Evolutionary conservation across 2,113 vertebrate species (phyloP).

Genomic region (Cyrtonyx montezumae): DNA sequence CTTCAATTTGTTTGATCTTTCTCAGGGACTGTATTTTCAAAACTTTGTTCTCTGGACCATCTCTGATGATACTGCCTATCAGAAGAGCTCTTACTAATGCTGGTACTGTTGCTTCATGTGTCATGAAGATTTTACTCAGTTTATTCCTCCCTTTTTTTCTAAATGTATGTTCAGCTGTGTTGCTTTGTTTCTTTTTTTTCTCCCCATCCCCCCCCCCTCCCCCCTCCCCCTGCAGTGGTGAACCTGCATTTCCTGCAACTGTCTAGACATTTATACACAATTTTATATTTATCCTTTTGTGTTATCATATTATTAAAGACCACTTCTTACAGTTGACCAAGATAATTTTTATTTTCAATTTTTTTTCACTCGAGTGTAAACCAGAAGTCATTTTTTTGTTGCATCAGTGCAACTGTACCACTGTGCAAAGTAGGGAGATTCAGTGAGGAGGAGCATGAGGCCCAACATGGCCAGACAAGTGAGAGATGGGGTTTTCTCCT

Average conservation of each 20-base stretch:
- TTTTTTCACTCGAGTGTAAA: not conserved
- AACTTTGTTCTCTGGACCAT: not conserved
- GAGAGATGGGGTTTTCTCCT: too few relatives aligned
- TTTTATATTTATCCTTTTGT: not conserved
- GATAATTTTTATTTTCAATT: not conserved
- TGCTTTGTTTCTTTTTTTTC: not conserved
- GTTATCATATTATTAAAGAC: not conserved
- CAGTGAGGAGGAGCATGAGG: not conserved
- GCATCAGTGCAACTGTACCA: not conserved
- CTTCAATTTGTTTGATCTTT: not conserved
- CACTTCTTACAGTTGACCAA: not conserved
- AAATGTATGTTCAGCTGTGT: accelerated
- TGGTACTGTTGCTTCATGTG: accelerated
- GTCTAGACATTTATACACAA: not conserved
- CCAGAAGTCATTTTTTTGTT: not conserved
- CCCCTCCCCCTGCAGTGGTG: not conserved
- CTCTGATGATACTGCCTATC: not conserved
- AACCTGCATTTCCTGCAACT: not conserved
- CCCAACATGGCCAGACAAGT: too few relatives aligned
- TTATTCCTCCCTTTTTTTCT: not conserved
- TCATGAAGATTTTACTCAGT: not conserved
- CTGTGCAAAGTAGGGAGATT: not conserved
- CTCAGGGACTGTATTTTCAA: not conserved
- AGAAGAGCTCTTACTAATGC: not conserved
- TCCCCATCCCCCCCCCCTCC: too few relatives aligned